phyloP scores from a whole-genome alignment of 2,888 invertebrate genomes.

The Ormyrus thymus region DNA sequence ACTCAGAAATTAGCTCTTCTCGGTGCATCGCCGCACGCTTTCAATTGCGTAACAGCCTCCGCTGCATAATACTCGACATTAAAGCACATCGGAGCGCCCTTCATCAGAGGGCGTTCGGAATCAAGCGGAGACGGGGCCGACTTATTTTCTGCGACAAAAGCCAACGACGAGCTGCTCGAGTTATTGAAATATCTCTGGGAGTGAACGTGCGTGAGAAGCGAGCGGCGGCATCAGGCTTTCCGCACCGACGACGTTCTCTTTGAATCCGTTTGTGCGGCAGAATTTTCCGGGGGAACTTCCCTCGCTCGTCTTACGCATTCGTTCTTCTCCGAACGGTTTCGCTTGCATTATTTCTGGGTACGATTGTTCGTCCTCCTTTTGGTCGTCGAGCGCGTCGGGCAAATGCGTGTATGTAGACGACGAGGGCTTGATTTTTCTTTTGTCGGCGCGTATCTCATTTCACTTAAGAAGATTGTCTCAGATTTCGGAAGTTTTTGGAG shows the following conservation, averaged over 20 bases:
- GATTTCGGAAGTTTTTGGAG: background rate
- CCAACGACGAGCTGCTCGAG: constrained; percentile 4
- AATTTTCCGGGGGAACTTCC: no score
- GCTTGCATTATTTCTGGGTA: no score
- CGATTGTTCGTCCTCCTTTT: no score
- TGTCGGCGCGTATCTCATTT: no score
- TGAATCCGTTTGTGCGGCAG: background rate
- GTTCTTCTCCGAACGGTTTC: no score
- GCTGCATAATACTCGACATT: background rate
- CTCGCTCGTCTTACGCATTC: no score
- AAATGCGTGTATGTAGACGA: no score
- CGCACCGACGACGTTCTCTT: constrained; percentile 18
- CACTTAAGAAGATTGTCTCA: background rate
- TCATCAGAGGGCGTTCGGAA: background rate
- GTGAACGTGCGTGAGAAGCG: background rate
- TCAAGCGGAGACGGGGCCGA: background rate
- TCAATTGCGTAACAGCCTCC: no score
- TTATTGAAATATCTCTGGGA: constrained; percentile 36
- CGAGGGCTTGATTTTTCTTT: no score
- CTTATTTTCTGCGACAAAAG: constrained; percentile 36
- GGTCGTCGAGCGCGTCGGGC: no score
- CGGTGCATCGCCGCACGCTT: no score
- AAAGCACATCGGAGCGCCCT: background rate
- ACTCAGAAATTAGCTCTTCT: background rate
- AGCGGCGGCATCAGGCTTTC: background rate